A percentile compares a stretch with the other conserved stretches of the same genome.
phyloP scores from a whole-genome alignment of 2,113 vertebrate genomes.

The Stigmatopora argus region DNA sequence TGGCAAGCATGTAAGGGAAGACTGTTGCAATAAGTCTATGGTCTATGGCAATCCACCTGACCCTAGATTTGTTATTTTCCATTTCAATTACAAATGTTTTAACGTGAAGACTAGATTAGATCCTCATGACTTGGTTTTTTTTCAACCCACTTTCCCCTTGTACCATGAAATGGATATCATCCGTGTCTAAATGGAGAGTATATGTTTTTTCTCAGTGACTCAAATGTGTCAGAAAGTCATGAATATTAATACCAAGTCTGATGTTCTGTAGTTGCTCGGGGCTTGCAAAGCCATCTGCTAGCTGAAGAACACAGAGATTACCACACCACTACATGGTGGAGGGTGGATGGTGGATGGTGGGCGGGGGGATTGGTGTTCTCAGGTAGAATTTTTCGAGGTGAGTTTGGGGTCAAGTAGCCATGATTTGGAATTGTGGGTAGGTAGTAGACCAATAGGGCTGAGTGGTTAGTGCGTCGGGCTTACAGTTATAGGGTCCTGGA shows the following conservation, averaged over 20 bases:
- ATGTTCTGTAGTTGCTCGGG: constrained; percentile 34
- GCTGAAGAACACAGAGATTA: constrained; percentile 36
- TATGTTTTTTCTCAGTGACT: constrained; percentile 28
- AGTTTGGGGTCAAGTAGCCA: constrained; percentile 23
- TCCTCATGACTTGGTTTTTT: constrained; percentile 9
- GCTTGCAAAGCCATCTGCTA: constrained; percentile 42
- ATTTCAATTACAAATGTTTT: neutral
- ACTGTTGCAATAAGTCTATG: no score
- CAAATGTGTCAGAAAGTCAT: constrained; percentile 45
- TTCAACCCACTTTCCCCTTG: constrained; percentile 3
- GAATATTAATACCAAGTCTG: constrained; percentile 56
- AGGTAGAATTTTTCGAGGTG: constrained; percentile 34
- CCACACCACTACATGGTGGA: constrained; percentile 17
- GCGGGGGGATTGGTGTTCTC: neutral
- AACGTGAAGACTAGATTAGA: neutral
- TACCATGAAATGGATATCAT: constrained; percentile 10
- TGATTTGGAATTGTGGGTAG: neutral
- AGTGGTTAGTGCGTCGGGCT: no score
- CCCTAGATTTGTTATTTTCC: neutral
- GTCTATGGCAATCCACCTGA: neutral
- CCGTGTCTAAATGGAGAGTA: constrained; percentile 20
- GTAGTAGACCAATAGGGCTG: no score
- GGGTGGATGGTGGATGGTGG: neutral
- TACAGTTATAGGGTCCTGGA: no score
- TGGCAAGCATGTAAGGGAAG: no score